Evolutionary conservation across 2,888 invertebrate species (phyloP).

Genomic region (Alentia gelatinosa): DNA sequence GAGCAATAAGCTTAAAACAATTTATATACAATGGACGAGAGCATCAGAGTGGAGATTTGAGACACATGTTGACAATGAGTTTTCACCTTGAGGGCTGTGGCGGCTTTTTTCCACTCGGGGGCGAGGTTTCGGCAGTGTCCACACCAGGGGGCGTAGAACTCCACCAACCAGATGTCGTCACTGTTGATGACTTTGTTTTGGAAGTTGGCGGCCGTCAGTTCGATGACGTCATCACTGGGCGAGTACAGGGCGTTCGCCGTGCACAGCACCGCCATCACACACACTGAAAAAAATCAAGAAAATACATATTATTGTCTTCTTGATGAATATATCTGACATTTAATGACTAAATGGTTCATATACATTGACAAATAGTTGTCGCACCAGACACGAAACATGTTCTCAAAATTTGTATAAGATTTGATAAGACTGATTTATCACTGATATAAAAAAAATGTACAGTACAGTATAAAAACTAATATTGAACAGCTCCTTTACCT

Average conservation of each 20-base stretch:
- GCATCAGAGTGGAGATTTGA: too few relatives aligned
- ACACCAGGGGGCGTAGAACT: slow-evolving; percentile 97
- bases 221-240: slow-evolving; percentile 87
- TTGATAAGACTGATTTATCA: too few relatives aligned
- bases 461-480: too few relatives aligned
- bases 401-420: too few relatives aligned
- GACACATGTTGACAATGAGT: too few relatives aligned
- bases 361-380: not conserved
- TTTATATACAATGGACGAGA: too few relatives aligned
- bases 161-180: slow-evolving; percentile 95
- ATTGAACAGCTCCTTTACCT: too few relatives aligned
- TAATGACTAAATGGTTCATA: not conserved
- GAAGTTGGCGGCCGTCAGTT: slow-evolving; percentile 97
- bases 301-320: not conserved
- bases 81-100: slow-evolving; percentile 92
- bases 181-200: slow-evolving; percentile 91
- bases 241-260: slow-evolving; percentile 68
- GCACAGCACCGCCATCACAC: not conserved
- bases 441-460: too few relatives aligned
- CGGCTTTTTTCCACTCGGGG: slow-evolving; percentile 96
- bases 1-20: too few relatives aligned
- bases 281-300: not conserved
- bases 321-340: not conserved
- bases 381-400: too few relatives aligned
- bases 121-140: slow-evolving; percentile 90